These are phyloP conservation scores for Hucho hucho DNA, from an alignment of 2,113 vertebrate genomes.

Conservation along the genomic window DNA sequence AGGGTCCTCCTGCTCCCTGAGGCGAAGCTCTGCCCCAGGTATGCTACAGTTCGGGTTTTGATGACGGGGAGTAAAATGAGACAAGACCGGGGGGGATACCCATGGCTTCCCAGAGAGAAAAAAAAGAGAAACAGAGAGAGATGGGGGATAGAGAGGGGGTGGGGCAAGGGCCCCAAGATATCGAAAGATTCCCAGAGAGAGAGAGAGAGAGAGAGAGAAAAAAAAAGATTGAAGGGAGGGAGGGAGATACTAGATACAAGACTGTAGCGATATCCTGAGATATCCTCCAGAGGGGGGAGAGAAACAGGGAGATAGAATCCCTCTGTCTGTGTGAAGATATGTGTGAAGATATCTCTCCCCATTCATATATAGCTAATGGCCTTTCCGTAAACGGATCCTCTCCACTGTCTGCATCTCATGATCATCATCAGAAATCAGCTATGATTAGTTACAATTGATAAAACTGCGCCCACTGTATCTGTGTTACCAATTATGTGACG, in stretches of 20 bases:
- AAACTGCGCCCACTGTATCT: too few species aligned
- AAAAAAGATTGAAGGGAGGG: not conserved
- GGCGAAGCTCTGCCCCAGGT: constrained; percentile 16
- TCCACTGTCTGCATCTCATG: too few species aligned
- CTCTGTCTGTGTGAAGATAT: too few species aligned
- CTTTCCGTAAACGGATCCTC: too few species aligned
- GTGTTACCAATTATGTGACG: too few species aligned
- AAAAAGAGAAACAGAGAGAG: not conserved
- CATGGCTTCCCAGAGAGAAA: constrained; percentile 6
- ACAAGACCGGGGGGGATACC: constrained; percentile 4
- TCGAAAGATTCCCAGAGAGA: too few species aligned
- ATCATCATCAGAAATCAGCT: too few species aligned
- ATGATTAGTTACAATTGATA: too few species aligned
- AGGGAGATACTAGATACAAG: not conserved
- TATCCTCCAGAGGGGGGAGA: not conserved
- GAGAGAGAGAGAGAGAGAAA: not conserved
- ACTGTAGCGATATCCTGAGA: not conserved
- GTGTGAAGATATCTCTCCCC: too few species aligned
- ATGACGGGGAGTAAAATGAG: constrained; percentile 14
- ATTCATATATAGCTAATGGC: too few species aligned
- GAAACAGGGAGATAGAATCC: not conserved
- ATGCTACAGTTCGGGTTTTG: constrained; percentile 8
- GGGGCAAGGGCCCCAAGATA: too few species aligned
- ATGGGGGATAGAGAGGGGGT: too few species aligned
- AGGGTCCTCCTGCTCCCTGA: constrained; percentile 2